phyloP scores from a whole-genome alignment of 2,797 vertebrate genomes.

The Gobio occitaniae region DNA sequence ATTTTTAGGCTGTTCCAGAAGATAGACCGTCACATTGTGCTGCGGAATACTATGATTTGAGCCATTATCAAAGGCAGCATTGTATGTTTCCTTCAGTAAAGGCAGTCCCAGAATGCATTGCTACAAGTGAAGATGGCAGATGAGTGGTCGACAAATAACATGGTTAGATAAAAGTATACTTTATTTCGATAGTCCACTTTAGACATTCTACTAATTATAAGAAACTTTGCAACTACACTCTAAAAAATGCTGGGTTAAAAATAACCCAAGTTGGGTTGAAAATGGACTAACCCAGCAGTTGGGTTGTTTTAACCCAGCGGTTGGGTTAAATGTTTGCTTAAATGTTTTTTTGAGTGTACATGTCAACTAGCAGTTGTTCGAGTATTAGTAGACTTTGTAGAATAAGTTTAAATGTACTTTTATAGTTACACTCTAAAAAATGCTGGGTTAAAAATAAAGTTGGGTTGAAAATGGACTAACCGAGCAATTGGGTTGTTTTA shows the following conservation, averaged over 20 bases:
- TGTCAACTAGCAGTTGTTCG: neutral
- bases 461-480: no score
- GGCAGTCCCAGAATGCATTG: constrained; percentile 5
- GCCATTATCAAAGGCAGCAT: neutral
- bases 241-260: no score
- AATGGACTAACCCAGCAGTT: no score
- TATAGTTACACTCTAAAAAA: neutral
- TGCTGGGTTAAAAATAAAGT: no score
- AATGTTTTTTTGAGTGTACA: neutral
- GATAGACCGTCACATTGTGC: neutral
- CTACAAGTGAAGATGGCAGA: neutral
- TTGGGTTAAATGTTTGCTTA: no score
- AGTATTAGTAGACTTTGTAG: neutral
- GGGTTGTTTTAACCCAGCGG: no score
- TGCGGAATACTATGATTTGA: neutral
- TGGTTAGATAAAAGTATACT: neutral
- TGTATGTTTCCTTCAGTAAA: neutral
- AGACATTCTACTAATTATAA: neutral
- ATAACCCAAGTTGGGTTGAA: no score
- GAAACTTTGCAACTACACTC: neutral
- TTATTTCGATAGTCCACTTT: neutral
- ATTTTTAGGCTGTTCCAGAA: neutral
- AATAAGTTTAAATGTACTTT: neutral
- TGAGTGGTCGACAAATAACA: neutral
- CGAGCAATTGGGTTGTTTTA: no score